phyloP scores from a whole-genome alignment of 2,797 vertebrate genomes.

The Microcaecilia unicolor region DNA sequence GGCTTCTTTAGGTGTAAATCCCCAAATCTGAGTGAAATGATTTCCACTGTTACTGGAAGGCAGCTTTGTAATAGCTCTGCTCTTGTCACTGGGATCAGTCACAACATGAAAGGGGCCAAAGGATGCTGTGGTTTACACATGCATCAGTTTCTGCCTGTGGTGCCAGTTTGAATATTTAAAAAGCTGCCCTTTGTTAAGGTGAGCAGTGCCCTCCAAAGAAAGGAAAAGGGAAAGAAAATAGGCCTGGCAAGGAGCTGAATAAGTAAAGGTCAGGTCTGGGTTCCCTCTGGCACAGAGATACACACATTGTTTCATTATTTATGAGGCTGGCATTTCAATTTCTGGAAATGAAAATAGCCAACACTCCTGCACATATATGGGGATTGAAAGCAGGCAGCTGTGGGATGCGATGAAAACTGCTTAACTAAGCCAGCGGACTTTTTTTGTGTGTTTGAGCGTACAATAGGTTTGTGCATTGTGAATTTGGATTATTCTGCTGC shows the following conservation, averaged over 20 bases:
- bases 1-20: no score
- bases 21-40: conserved; percentile 28
- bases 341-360: no score
- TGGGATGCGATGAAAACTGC: no score
- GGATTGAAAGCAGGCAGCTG: no score
- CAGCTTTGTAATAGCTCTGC: conserved; percentile 18
- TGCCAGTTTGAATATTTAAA: conserved; percentile 8
- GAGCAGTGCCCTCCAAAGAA: neutral
- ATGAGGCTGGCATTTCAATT: conserved; percentile 15
- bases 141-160: conserved; percentile 12
- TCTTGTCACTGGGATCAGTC: conserved; percentile 9
- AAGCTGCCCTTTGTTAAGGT: neutral
- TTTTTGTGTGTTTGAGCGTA: no score
- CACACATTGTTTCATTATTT: conserved; percentile 9
- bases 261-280: conserved; percentile 7
- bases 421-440: no score
- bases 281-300: neutral
- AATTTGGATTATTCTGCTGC: no score
- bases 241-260: no score
- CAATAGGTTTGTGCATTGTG: no score
- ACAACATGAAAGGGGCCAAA: neutral
- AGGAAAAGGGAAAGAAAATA: neutral
- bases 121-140: conserved; percentile 9
- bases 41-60: conserved; percentile 40
- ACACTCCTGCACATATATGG: no score